phyloP scores from a whole-genome alignment of 2,888 invertebrate genomes.

The Neoitamus cyanurus region DNA sequence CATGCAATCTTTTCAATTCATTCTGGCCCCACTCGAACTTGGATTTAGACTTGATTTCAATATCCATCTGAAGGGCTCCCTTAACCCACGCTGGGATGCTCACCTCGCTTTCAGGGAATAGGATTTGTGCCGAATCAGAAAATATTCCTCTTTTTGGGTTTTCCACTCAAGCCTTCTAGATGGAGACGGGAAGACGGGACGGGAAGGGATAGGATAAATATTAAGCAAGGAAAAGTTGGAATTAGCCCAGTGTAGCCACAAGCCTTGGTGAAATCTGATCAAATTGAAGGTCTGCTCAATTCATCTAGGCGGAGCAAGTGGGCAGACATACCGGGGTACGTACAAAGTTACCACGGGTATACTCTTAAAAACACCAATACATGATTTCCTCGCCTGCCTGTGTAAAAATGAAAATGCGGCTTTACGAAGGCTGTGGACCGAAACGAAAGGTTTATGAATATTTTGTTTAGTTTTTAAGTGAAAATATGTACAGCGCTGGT shows the following conservation, averaged over 20 bases:
- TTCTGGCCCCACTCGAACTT: conserved; percentile 23
- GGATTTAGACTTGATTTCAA: conserved; percentile 39
- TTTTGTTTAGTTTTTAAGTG: too few relatives aligned
- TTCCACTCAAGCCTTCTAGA: not conserved
- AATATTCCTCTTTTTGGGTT: conserved; percentile 1
- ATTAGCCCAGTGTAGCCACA: conserved; percentile 14
- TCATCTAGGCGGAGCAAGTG: not conserved
- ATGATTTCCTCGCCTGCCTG: too few relatives aligned
- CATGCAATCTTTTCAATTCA: conserved; percentile 19
- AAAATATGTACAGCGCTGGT: not conserved
- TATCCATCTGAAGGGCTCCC: not conserved
- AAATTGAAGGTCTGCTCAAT: not conserved
- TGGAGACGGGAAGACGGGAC: too few relatives aligned
- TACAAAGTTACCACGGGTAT: not conserved
- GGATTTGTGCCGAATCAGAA: not conserved
- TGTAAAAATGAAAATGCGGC: too few relatives aligned
- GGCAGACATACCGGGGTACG: not conserved
- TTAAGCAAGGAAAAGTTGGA: conserved; percentile 23
- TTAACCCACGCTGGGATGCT: not conserved
- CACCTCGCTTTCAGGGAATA: not conserved
- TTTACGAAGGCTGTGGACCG: too few relatives aligned
- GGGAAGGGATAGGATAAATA: conserved; percentile 3
- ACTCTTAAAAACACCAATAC: not conserved
- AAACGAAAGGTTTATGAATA: too few relatives aligned
- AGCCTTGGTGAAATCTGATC: conserved; percentile 13